phyloP scores from a whole-genome alignment of 2,113 vertebrate genomes.

The Ciconia stormi region DNA sequence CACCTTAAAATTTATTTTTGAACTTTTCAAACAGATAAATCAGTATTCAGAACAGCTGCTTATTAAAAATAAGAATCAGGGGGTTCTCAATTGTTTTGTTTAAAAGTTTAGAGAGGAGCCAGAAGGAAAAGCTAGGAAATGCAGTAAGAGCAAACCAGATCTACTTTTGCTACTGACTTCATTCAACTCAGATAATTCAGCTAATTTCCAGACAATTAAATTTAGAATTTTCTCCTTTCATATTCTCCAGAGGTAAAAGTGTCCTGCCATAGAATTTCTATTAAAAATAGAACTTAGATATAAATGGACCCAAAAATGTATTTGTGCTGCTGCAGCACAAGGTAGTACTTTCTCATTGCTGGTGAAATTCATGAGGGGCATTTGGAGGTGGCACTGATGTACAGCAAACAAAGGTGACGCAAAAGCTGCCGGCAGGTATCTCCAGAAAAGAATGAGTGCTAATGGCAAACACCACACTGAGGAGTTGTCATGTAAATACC shows the following conservation, averaged over 20 bases:
- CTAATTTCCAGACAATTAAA: background rate
- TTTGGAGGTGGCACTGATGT: background rate
- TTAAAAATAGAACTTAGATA: background rate
- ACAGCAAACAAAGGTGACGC: background rate
- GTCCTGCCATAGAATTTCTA: background rate
- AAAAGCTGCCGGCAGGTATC: background rate
- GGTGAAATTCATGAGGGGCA: background rate
- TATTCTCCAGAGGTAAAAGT: background rate
- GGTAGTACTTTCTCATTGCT: background rate
- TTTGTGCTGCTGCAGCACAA: background rate
- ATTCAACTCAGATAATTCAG: background rate
- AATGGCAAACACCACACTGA: background rate
- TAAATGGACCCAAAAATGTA: background rate
- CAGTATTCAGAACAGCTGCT: background rate
- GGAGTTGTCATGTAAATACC: background rate
- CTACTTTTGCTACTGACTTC: background rate
- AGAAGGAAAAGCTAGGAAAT: background rate
- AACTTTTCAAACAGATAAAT: background rate
- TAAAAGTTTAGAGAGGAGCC: background rate
- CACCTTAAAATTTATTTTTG: background rate
- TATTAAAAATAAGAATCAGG: background rate
- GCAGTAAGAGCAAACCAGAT: background rate
- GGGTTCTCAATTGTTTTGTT: background rate
- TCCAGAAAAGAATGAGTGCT: background rate
- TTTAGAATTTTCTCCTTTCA: background rate